Conservation (phyloP, 2,888 invertebrate species). For the Brachypterus glaber region DNA sequence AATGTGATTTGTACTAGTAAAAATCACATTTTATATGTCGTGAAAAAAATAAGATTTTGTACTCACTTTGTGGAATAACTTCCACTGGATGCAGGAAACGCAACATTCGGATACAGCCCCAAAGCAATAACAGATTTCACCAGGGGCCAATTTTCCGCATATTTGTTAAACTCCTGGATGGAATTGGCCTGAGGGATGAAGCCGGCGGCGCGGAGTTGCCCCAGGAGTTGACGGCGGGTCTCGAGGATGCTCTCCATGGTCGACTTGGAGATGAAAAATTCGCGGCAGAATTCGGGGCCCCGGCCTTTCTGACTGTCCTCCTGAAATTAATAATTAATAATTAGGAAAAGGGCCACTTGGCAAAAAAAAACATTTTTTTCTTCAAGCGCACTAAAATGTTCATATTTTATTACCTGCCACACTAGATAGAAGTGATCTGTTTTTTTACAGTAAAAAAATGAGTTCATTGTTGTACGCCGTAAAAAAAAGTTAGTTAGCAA, state of each 20-base stretch:
- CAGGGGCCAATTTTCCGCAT: slow-evolving; percentile 81
- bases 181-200: slow-evolving; percentile 59
- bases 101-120: slow-evolving; percentile 85
- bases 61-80: too few relatives aligned
- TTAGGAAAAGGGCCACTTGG: too few relatives aligned
- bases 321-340: slow-evolving; percentile 33
- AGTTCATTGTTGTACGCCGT: too few relatives aligned
- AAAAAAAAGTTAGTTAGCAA: too few relatives aligned
- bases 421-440: too few relatives aligned
- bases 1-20: too few relatives aligned
- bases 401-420: too few relatives aligned
- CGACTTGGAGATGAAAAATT: slow-evolving; percentile 66
- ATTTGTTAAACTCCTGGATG: slow-evolving; percentile 69
- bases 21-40: too few relatives aligned
- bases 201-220: slow-evolving; percentile 66
- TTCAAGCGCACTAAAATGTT: too few relatives aligned
- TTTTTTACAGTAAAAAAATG: too few relatives aligned
- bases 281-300: slow-evolving; percentile 62
- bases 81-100: slow-evolving; percentile 34
- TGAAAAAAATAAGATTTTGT: too few relatives aligned
- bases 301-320: slow-evolving; percentile 51
- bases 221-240: slow-evolving; percentile 72
- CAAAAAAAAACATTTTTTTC: too few relatives aligned
- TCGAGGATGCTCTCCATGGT: slow-evolving; percentile 87
- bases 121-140: slow-evolving; percentile 83